Percentiles rank a stretch among this genome's conserved stretches.
phyloP scores from a whole-genome alignment of 2,888 invertebrate genomes.

The Aphodius granarius region DNA sequence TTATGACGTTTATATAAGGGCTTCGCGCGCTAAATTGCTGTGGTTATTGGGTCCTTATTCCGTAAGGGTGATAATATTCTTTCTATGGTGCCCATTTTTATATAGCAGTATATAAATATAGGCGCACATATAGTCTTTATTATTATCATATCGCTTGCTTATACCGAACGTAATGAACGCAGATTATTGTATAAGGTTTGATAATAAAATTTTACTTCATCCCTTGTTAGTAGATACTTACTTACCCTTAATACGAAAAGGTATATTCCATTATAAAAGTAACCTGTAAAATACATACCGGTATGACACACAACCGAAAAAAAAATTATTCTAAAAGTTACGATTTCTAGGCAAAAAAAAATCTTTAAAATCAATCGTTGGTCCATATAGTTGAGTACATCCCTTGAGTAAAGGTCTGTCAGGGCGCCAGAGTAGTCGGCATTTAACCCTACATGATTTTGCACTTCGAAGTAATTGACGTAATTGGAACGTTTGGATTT shows the following conservation, averaged over 20 bases:
- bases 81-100: background rate
- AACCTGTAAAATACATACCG: too few species aligned
- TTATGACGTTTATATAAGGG: background rate
- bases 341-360: too few species aligned
- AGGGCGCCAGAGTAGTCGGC: background rate
- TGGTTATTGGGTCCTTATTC: background rate
- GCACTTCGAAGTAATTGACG: background rate
- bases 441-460: background rate
- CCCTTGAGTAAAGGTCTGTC: background rate
- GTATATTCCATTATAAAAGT: too few species aligned
- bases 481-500: background rate
- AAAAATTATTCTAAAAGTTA: too few species aligned
- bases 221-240: background rate
- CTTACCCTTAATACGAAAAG: background rate
- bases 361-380: background rate
- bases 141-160: background rate
- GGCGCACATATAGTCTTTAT: background rate
- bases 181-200: background rate
- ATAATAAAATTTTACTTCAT: background rate
- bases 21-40: background rate
- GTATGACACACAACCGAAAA: too few species aligned
- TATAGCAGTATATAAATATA: background rate
- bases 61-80: background rate
- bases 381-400: background rate
- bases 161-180: background rate